Conservation (phyloP, 2,113 vertebrate genomes). For the Typhlomys cinereus region DNA sequence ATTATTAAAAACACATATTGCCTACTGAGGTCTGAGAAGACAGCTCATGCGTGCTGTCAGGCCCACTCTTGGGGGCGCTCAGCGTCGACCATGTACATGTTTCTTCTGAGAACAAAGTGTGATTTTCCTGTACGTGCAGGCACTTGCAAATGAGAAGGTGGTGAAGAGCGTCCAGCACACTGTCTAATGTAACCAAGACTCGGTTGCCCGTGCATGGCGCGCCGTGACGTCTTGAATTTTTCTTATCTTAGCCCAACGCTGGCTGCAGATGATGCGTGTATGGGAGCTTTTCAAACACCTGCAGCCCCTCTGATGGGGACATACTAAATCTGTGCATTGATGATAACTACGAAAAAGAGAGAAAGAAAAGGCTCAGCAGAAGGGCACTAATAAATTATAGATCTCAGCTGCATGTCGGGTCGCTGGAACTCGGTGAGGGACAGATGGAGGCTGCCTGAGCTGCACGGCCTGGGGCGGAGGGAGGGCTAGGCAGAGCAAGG, state of each 20-base stretch:
- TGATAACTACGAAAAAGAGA: constrained; percentile 4
- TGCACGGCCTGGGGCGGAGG: neutral
- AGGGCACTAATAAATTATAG: constrained; percentile 69
- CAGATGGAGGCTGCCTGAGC: constrained; percentile 49
- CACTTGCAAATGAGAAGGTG: constrained; percentile 68
- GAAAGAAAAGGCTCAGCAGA: constrained; percentile 34
- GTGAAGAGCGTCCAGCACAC: constrained; percentile 51
- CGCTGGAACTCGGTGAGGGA: constrained; percentile 5
- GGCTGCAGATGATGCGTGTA: neutral
- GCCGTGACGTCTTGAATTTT: constrained; percentile 23
- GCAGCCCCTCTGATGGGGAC: neutral
- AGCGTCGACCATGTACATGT: constrained; percentile 42
- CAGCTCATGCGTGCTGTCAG: constrained; percentile 29
- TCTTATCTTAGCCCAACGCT: neutral
- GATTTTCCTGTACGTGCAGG: constrained; percentile 73
- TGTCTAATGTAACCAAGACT: constrained; percentile 66
- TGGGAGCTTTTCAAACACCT: constrained; percentile 44
- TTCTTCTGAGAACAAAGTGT: constrained; percentile 68
- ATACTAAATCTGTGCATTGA: constrained; percentile 36
- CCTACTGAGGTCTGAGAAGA: constrained; percentile 79
- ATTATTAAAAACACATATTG: constrained; percentile 80
- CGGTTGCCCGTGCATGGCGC: neutral
- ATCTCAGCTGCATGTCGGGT: constrained; percentile 43
- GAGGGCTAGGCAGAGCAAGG: neutral
- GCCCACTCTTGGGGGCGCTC: constrained; percentile 51